Base-by-base conservation (phyloP, 2,888 invertebrate species). In the Eupithecia dodoneata region DNA sequence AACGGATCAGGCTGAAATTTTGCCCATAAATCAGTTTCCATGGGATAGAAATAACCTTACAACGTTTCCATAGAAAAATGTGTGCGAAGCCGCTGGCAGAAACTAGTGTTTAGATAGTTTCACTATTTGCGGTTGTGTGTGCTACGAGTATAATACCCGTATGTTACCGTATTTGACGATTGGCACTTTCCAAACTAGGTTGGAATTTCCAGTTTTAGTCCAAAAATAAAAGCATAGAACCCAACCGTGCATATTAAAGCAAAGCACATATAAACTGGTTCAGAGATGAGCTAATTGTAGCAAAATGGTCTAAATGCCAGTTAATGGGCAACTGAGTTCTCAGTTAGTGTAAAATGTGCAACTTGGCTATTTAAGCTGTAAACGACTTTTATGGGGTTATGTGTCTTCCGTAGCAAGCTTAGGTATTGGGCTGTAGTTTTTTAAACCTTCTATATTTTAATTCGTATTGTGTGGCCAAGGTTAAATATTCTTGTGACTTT, bases 371-470 rank as follows among this genome's bases (percentile, higher is more conserved):
- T 88, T 88, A 86, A 86, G 85, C 87, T 83, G 83, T 88, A 89
- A 63, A 89, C 86, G 86, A 86, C 87, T 87, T 89, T 88, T 88
- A 89, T 86, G 85, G 87, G 82, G 78, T 85, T 80, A 83, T 87
- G 83, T 83, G 82, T 86, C 84, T 85, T 84, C 82, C 80, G 82
- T 83, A 85, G 84, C 83, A 85, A 15, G 41, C 15, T 66, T 42
- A 42, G 15, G 13, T 30, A 30, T 85, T 81, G 80, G 81, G 82
- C 79, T 82, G 76, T 75, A 74, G 79, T 81, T 81, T 67, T 66
- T 42, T 42, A 13, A 65, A 65, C 12, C 4, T 10, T 41, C 13
- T 18, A 7, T 9, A 59, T 59, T n/a, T 18, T 52, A 2, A 4
- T 47, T 59, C 6, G n/a, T 59, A 3, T 30, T 63, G 4, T 63